phyloP scores from a whole-genome alignment of 2,888 invertebrate species.

The Hesperia comma region DNA sequence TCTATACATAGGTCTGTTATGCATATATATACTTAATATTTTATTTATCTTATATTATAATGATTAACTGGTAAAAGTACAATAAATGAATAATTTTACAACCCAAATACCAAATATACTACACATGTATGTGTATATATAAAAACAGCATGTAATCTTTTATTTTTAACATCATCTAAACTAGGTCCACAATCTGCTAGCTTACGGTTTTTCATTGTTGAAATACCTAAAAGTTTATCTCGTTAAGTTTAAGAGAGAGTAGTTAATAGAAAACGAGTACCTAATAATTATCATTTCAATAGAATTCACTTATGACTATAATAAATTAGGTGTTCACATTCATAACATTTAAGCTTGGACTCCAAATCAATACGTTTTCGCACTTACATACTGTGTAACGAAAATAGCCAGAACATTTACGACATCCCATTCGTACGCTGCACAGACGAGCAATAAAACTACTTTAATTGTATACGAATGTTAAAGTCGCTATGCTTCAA shows the following conservation, averaged over 20 bases:
- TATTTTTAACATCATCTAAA: too few species aligned
- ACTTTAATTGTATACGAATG: conserved; percentile 8
- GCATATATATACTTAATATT: too few species aligned
- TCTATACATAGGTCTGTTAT: too few species aligned
- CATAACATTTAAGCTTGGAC: neutral
- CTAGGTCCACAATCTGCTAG: too few species aligned
- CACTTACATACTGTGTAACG: neutral
- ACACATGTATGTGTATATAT: too few species aligned
- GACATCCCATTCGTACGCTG: conserved; percentile 1
- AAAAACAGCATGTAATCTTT: too few species aligned
- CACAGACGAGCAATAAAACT: neutral
- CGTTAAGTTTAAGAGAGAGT: neutral
- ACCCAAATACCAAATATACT: too few species aligned
- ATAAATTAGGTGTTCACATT: conserved; percentile 1
- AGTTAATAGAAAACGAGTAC: neutral
- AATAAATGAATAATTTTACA: too few species aligned
- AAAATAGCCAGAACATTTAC: neutral
- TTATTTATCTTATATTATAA: too few species aligned
- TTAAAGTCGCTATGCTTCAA: neutral
- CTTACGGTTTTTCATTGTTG: too few species aligned
- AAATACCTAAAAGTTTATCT: too few species aligned
- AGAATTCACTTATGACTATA: neutral
- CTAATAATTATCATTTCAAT: neutral
- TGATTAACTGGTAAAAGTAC: too few species aligned
- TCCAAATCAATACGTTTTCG: conserved; percentile 1